Evolutionary conservation across 2,888 invertebrate species (phyloP), one percentile per base, ranked within the genome.

Genomic region (Epiblema foenella): DNA sequence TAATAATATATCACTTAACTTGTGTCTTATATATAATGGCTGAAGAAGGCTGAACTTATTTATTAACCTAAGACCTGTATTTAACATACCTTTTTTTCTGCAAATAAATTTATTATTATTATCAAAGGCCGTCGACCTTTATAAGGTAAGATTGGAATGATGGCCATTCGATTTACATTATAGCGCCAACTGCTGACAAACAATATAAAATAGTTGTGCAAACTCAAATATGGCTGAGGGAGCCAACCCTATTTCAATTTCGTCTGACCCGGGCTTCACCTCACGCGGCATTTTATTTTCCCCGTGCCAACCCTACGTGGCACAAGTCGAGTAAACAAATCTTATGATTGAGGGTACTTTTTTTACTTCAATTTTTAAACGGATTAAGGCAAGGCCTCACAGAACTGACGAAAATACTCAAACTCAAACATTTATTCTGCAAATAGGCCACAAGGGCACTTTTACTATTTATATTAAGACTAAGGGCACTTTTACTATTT

Each of bases 211-310:
- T 71, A 71, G 60, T 59, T 60, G 65, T 60, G 51, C 62, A 62
- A 66, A 67, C 71, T 67, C 71, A 71, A 71, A 71, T 67, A 67
- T 66, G 74, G 76, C 74, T 76, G 76, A 77, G 80, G 79, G 81
- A 79, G 83, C 83, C 81, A 78, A 82, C 83, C 83, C 83, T 85
- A 84, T 85, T 87, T 85, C 85, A 86, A 87, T 87, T 85, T 85
- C 81, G 83, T 82, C 82, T 85, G 87, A 86, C 85, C 85, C 83
- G 69, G 68, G 77, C 75, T 73, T 73, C 75, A 77, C 77, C 79
- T 75, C 75, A 76, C 74, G 75, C 78, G 80, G 77, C 83, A 84
- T 83, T 86, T 87, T 85, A 85, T 87, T 82, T 84, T 79, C 82
- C 75, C 80, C 80, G 76, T 77, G 76, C 68, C 69, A 76, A 81